A percentile compares a stretch with the other conserved stretches of the same genome.
phyloP scores from a whole-genome alignment of 2,888 invertebrate genomes.

The Panopea generosa region DNA sequence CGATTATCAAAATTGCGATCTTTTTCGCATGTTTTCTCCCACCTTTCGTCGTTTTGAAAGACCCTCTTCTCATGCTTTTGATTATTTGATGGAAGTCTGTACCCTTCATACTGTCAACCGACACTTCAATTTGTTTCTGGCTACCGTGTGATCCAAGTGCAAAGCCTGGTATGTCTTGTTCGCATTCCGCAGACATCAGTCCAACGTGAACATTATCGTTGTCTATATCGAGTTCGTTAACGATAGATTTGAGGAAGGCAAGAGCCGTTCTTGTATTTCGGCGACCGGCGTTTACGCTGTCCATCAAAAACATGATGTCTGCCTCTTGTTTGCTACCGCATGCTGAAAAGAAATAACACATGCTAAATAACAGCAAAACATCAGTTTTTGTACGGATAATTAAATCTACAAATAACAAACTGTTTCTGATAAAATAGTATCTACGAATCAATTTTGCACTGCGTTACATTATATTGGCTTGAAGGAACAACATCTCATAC shows the following conservation, averaged over 20 bases:
- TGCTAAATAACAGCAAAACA: no score
- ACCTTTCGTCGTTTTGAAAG: constrained; percentile 64
- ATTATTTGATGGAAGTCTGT: constrained; percentile 71
- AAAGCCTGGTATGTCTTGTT: constrained; percentile 62
- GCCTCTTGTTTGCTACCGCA: constrained; percentile 77
- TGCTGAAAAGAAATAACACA: constrained; percentile 55
- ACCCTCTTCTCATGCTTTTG: constrained; percentile 68
- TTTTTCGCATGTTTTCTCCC: constrained; percentile 74
- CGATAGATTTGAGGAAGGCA: constrained; percentile 71
- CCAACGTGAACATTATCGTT: constrained; percentile 76
- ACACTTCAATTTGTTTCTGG: constrained; percentile 52
- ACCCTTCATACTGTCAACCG: constrained; percentile 55
- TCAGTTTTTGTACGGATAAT: no score
- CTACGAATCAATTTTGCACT: background rate
- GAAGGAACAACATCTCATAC: background rate
- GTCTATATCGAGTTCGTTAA: constrained; percentile 71
- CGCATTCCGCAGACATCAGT: constrained; percentile 73
- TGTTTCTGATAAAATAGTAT: background rate
- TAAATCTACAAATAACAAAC: no score
- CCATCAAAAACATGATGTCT: constrained; percentile 78
- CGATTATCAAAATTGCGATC: constrained; percentile 75
- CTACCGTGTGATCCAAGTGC: constrained; percentile 53
- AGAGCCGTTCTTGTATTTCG: constrained; percentile 72
- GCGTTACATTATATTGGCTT: background rate
- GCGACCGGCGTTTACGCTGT: constrained; percentile 75